Conservation (phyloP, 2,113 vertebrate genomes). For the Brachionichthys hirsutus region DNA sequence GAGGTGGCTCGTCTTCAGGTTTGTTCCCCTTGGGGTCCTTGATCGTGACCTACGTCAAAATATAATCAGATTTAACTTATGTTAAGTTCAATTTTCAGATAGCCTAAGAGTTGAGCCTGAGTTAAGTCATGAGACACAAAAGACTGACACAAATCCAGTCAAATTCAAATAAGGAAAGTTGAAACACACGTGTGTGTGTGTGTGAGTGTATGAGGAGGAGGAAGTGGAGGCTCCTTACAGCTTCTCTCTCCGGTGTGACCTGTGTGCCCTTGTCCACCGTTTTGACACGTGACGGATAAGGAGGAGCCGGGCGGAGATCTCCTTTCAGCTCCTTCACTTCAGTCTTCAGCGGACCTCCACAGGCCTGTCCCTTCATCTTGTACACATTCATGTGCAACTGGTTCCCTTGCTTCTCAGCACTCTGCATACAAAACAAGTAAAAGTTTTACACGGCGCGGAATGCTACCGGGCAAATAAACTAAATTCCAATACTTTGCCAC, state of each 20-base stretch:
- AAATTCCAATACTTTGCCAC: too few species aligned
- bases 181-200: background rate
- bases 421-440: constrained; percentile 71
- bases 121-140: background rate
- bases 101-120: background rate
- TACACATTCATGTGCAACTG: constrained; percentile 92
- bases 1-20: constrained; percentile 83
- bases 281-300: constrained; percentile 78
- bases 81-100: background rate
- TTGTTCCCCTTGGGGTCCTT: constrained; percentile 77
- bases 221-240: constrained; percentile 59
- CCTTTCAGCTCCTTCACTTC: constrained; percentile 77
- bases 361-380: constrained; percentile 73
- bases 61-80: background rate
- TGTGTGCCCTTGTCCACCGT: constrained; percentile 82
- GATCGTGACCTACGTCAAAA: constrained; percentile 57
- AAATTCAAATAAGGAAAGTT: background rate
- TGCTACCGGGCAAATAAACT: too few species aligned
- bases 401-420: constrained; percentile 89
- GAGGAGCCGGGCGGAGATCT: constrained; percentile 81
- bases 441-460: too few species aligned
- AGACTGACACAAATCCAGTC: background rate
- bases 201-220: background rate
- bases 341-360: constrained; percentile 61
- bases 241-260: constrained; percentile 77